Base-by-base conservation (phyloP, 2,888 invertebrate genomes). In the Pseudoips prasinana region DNA sequence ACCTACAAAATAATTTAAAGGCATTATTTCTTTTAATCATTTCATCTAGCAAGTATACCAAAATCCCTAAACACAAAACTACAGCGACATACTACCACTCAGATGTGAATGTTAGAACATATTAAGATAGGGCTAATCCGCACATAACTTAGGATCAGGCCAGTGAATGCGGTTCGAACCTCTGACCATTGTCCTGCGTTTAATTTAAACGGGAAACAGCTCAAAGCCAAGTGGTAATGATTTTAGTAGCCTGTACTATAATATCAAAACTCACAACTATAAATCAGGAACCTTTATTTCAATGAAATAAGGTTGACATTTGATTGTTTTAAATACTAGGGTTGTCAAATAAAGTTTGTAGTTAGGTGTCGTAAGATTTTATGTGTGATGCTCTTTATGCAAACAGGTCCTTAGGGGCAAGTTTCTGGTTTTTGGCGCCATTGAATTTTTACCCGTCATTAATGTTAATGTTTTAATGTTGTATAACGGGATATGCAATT, bases 51-150 rank as follows among this genome's bases (percentile, higher is more conserved):
- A n/a, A n/a, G n/a, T n/a, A n/a, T 19, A 8, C 25, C 20, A 37
- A 35, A 24, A 10, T 31, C 8, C 35, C 24, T 3, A 27, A 31
- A 22, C 23, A 22, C 10, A 7, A 46, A 36, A 43, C 22, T 38
- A 8, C 62, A 51, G 44, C 60, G 50, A 56, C 58, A 47, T 60
- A 55, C 44, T 31, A 42, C 71, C 64, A 58, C 4, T 20, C 20
- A 7, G 20, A 20, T 56, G 71, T 72, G 83, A 85, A 85, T 78
- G 69, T 69, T 50, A 54, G 58, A 59, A 70, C 77, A 80, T 84
- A 88, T 85, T 80, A 84, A 88, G 87, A 88, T 87, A 86, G 66
- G 69, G 80, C 80, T 88, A 88, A 88, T 87, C 87, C 83, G 54
- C 73, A 72, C 87, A 85, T 87, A 88, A 88, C 86, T 88, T 84